Base-by-base conservation (phyloP, 2,113 vertebrate species). In the Xyliphius kryptos region DNA sequence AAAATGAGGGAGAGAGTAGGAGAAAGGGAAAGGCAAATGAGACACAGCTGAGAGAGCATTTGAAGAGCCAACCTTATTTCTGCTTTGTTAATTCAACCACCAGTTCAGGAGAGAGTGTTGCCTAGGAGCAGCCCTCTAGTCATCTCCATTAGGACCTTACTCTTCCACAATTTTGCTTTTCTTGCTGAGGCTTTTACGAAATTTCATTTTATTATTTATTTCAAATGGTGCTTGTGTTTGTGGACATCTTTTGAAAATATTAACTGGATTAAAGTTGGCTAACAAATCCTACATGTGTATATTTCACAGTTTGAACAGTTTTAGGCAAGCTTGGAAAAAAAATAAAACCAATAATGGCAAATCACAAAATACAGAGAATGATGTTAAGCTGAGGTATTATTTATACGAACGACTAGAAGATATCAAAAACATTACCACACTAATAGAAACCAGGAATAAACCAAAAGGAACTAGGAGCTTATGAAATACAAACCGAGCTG, bases 21-120 rank as follows among this genome's bases (percentile, higher is more conserved):
- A 14, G 37, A 15, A 16, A 62, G 43, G 47, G 49, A 32, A 50
- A 48, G 9, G 38, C 50, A 64, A 48, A 63, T 72, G 66, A 61
- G 62, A 53, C 43, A 49, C 56, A 69, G 62, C 50, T 44, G 63
- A 70, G 60, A 53, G 41, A 66, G 51, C 59, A 67, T 74, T 74
- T 70, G 67, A 70, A 69, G 67, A 49, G 48, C 36, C 14, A 22
- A 48, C 62, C 48, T 58, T 67, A 66, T 56, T 66, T 62, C 58
- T 55, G 63, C 56, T 56, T 60, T 63, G n/a, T 64, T 70, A 59
- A 69, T 60, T 67, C 64, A 63, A 22, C 49, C 53, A 56, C 43
- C 59, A 43, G 64, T 67, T 36, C 54, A 54, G 51, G 36, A 26
- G 32, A 26, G 32, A 68, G 59, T 10, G 20, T n/a, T 56, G n/a